Percentiles rank a stretch among this genome's conserved stretches.
These are phyloP conservation scores for Sycon ciliatum DNA, from an alignment of 37 sponge, comb jelly and placozoan genomes.

Conservation along the genomic window DNA sequence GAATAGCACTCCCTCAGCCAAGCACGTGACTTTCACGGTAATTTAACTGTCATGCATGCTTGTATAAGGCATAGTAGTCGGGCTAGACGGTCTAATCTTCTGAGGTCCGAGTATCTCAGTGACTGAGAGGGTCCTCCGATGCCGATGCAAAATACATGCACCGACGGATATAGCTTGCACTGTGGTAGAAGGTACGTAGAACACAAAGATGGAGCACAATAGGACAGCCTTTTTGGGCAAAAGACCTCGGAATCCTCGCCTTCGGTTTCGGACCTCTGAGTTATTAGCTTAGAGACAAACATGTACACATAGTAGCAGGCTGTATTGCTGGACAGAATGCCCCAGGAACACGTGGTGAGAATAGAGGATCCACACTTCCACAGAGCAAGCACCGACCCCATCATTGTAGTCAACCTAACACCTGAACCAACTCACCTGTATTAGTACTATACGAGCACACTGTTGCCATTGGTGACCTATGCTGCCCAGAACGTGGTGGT, in stretches of 20 bases:
- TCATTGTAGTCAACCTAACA: not conserved
- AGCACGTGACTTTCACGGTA: too few relatives aligned
- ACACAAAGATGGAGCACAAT: not conserved
- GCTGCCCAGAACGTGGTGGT: slow-evolving; percentile 56
- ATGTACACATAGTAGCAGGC: too few relatives aligned
- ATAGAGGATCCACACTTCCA: not conserved
- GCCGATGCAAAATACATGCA: slow-evolving; percentile 44
- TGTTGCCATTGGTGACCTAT: slow-evolving; percentile 83
- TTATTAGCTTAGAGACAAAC: too few relatives aligned
- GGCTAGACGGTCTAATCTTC: too few relatives aligned
- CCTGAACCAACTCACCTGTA: slow-evolving; percentile 44
- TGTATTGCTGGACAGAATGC: too few relatives aligned
- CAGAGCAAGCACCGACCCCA: not conserved
- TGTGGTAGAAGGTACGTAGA: slow-evolving; percentile 14
- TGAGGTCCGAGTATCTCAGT: too few relatives aligned
- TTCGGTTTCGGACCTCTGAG: too few relatives aligned
- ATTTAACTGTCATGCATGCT: too few relatives aligned
- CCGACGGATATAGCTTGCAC: slow-evolving; percentile 41
- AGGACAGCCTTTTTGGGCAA: not conserved
- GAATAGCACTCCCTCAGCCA: too few relatives aligned
- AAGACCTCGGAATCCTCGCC: too few relatives aligned
- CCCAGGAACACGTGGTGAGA: too few relatives aligned
- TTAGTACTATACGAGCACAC: slow-evolving; percentile 51
- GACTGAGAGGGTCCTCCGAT: slow-evolving; percentile 22
- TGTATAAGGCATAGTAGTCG: too few relatives aligned